Percentiles rank a stretch among this genome's conserved stretches.
These are phyloP conservation scores for Ceratitis capitata DNA, from an alignment of 1,140 invertebrate species.

Conservation along the genomic window DNA sequence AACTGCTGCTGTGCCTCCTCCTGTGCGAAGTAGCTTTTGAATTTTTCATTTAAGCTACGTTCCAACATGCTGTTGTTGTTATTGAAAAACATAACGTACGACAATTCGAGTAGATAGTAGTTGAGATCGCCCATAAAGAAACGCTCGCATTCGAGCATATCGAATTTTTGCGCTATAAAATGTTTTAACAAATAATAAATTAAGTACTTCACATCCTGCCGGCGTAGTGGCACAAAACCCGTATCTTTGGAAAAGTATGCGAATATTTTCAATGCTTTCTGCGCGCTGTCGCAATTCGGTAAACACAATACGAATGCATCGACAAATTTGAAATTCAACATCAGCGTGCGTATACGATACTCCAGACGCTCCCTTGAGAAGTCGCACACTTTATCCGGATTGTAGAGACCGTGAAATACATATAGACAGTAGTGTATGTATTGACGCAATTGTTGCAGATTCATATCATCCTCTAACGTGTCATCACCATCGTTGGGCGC, in stretches of 20 bases:
- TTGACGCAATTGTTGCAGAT: slow-evolving; percentile 54
- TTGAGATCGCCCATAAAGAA: slow-evolving; percentile 62
- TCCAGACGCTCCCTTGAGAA: slow-evolving; percentile 55
- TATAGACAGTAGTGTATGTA: slow-evolving; percentile 70
- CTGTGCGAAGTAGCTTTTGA: slow-evolving; percentile 57
- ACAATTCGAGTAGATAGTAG: slow-evolving; percentile 61
- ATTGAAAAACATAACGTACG: slow-evolving; percentile 63
- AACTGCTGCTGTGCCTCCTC: slow-evolving; percentile 37
- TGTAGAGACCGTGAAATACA: slow-evolving; percentile 69
- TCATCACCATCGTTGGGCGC: slow-evolving; percentile 45
- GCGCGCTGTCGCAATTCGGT: slow-evolving; percentile 52
- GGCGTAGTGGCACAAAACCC: slow-evolving; percentile 60
- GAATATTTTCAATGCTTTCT: slow-evolving; percentile 59
- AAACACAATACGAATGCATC: slow-evolving; percentile 61
- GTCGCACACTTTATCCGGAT: slow-evolving; percentile 66
- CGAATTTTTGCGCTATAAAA: slow-evolving; percentile 57
- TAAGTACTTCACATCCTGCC: slow-evolving; percentile 61
- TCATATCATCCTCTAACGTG: slow-evolving; percentile 46
- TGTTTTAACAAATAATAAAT: slow-evolving; percentile 62
- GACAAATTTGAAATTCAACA: slow-evolving; percentile 63
- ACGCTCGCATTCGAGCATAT: slow-evolving; percentile 59
- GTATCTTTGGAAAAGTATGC: slow-evolving; percentile 65
- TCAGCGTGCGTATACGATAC: slow-evolving; percentile 61
- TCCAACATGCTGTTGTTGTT: slow-evolving; percentile 63
- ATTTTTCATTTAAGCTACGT: slow-evolving; percentile 62